phyloP scores from a whole-genome alignment of 2,113 vertebrate species.

The Chroicocephalus ridibundus region DNA sequence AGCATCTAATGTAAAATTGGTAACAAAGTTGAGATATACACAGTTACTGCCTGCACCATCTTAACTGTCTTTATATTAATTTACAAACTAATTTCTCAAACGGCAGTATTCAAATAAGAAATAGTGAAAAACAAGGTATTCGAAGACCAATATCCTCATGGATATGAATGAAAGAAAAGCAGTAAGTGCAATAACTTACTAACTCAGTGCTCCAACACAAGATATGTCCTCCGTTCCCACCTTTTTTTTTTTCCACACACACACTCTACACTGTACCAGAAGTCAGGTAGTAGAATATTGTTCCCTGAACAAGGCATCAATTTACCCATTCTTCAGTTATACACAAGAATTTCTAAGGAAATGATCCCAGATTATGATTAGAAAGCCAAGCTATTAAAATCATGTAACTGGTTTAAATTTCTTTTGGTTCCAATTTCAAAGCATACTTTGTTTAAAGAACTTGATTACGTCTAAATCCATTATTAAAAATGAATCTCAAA shows the following conservation, averaged over 20 bases:
- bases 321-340: neutral
- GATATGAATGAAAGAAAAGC: neutral
- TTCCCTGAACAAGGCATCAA: neutral
- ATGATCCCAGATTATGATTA: neutral
- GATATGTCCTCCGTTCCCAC: neutral
- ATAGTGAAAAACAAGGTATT: neutral
- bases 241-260: neutral
- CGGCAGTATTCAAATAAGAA: neutral
- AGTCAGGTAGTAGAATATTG: neutral
- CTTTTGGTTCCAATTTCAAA: neutral
- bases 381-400: neutral
- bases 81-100: neutral
- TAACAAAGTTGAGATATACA: neutral
- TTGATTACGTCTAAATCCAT: neutral
- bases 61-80: neutral
- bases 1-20: neutral
- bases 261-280: neutral
- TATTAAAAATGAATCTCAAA: neutral
- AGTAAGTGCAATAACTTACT: neutral
- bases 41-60: neutral
- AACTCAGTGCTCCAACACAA: neutral
- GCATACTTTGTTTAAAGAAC: neutral
- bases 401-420: neutral
- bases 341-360: neutral
- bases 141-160: neutral